Evolutionary conservation across 2,888 invertebrate genomes (phyloP).

Genomic region (Ectropis crepuscularia): DNA sequence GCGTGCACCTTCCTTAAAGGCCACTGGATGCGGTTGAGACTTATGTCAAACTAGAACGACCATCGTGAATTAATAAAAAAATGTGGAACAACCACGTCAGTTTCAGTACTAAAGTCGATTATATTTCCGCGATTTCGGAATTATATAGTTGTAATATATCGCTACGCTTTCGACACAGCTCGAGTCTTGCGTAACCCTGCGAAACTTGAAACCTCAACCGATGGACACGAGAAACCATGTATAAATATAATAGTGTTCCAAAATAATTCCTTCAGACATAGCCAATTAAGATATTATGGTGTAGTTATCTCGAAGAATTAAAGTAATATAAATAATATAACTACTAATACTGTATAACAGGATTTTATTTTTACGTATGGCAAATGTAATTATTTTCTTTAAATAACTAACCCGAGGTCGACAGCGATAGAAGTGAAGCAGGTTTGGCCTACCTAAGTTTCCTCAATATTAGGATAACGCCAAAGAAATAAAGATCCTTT

Average conservation of each 20-base stretch:
- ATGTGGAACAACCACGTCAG: too few relatives aligned
- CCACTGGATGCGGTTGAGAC: not conserved
- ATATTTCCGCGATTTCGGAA: too few relatives aligned
- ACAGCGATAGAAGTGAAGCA: conserved; percentile 14
- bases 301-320: conserved; percentile 3
- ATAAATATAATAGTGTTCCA: conserved; percentile 8
- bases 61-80: too few relatives aligned
- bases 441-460: conserved; percentile 29
- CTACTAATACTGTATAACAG: conserved; percentile 26
- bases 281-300: not conserved
- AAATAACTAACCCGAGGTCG: conserved; percentile 40
- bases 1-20: too few relatives aligned
- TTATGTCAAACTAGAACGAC: not conserved
- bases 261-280: conserved; percentile 2
- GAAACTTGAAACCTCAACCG: conserved; percentile 9
- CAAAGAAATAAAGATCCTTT: conserved; percentile 73
- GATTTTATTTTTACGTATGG: conserved; percentile 24
- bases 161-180: too few relatives aligned
- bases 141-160: too few relatives aligned
- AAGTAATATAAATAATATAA: conserved; percentile 1
- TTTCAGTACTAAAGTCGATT: not conserved
- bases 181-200: too few relatives aligned
- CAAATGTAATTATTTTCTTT: conserved; percentile 44
- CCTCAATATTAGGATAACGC: conserved; percentile 53
- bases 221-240: not conserved